Base-by-base conservation (phyloP, 2,113 vertebrate genomes). In the Athene noctua region DNA sequence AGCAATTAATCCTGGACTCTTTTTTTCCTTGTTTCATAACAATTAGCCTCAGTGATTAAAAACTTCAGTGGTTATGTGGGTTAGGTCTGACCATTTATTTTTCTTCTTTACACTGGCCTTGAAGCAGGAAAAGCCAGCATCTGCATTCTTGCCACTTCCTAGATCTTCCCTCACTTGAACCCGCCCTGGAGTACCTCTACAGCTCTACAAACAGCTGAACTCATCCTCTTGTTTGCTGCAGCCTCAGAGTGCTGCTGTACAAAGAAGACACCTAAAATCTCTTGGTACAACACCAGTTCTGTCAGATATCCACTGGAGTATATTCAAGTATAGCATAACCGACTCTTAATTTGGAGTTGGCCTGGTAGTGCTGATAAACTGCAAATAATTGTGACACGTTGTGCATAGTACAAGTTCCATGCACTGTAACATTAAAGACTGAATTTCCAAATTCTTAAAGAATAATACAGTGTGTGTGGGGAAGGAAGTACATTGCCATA, bases 171-270 rank as follows among this genome's bases (percentile, higher is more conserved):
- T 78, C 15, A 16, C 16, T 89, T 84, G 34, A 79, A 7, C 36
- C 27, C 67, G 21, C 44, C 0, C 0, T 47, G 13, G 14, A 46
- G 9, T 58, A 34, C 55, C 8, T 74, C 6, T 66, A 2, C 40
- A 80, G 20, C 38, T 79, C 47, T 82, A 2, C 14, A 23, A 15
- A 21, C 38, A 40, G n/a, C 36, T 87, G n/a, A 40, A 59, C n/a
- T 71, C 0, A 0, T 65, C 30, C 13, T 80, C 15, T 49, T 49
- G 42, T 78, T 77, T 82, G 21, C 65, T 85, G 49, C 44, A 83
- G 51, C 59, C 34, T 88, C 34, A 17, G 21, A 21, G 25, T 63
- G 74, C 80, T 94, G 55, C 42, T 38, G 29, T 83, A 15, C 38
- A 55, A 80, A 51, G 55, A 51, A 55, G 52, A 68, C 12, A 9